Evolutionary conservation across 2,113 vertebrate species (phyloP), one percentile per base, ranked within the genome.

Genomic region (Eurystomus gularis): DNA sequence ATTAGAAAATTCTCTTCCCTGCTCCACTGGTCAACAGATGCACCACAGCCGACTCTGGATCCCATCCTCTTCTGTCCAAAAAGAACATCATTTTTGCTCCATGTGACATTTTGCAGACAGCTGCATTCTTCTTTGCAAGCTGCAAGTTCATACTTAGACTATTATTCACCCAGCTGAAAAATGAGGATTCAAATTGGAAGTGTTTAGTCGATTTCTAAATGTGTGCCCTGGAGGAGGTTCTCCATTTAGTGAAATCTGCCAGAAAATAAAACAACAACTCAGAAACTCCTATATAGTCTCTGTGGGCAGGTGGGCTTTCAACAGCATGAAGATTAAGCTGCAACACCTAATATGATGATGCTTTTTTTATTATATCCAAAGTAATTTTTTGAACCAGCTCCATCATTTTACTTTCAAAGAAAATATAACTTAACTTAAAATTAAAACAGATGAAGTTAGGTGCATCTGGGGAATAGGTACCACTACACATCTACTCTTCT

Each of bases 91-190:
- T 69, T 81, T 83, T 84, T 10, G 51, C 83, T 93, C 44, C 4
- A 11, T 39, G 13, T 62, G 55, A 61, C 37, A 21, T 57, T 92
- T 90, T 75, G 17, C 52, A 90, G 73, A 73, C 71, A 88, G 55
- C 39, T 85, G 37, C 64, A 62, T 73, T 91, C 77, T 95, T 84
- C 57, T 88, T 55, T 83, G 51, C 60, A 91, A 57, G 37, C 35
- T 89, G 24, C 15, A 40, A 77, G 75, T 94, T 94, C 72, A 42
- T 66, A 40, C 49, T 89, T 93, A 81, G 58, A 44, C 64, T 92
- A 83, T 90, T 94, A 97, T 93, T 97, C 71, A 93, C 35, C 55
- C 42, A 90, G 46, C 39, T 95, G 91, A 96, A 94, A 97, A 97
- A 96, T 93, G 54, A 93, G 87, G 88, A 95, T 95, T 91, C 40